Evolutionary conservation across 1,140 invertebrate species (phyloP).

Genomic region (Lepeophtheirus salmonis): DNA sequence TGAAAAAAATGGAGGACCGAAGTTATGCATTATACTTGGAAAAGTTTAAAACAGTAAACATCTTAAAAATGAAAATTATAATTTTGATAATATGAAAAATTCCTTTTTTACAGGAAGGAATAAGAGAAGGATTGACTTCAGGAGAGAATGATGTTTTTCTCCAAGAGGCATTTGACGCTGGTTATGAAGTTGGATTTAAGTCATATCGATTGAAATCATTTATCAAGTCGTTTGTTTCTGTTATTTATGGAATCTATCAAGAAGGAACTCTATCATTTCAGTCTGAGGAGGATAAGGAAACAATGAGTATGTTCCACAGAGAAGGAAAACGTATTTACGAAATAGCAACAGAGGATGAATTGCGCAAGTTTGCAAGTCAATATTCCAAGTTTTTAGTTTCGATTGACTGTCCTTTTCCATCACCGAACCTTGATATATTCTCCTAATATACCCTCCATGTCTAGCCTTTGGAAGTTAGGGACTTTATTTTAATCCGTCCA

Average conservation of each 20-base stretch:
- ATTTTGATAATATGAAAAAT: background rate
- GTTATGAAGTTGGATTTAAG: background rate
- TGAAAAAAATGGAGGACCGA: background rate
- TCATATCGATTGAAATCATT: background rate
- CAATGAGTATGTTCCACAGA: background rate
- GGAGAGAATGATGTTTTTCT: background rate
- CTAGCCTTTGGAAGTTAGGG: too few relatives aligned
- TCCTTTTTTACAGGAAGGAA: background rate
- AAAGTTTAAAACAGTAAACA: background rate
- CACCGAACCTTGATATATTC: background rate
- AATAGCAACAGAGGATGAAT: background rate
- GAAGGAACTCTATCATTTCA: background rate
- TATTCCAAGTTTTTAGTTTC: background rate
- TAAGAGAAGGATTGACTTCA: background rate
- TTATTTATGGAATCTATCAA: background rate
- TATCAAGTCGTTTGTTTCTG: background rate
- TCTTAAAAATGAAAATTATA: background rate
- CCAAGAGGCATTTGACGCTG: background rate
- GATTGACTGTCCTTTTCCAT: background rate
- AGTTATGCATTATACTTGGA: background rate
- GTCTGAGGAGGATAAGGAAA: background rate
- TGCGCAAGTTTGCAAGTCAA: background rate
- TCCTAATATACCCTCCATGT: too few relatives aligned
- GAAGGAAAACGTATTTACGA: background rate
- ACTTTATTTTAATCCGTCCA: too few relatives aligned